A percentile compares a stretch with the other conserved stretches of the same genome.
Evolutionary conservation across 2,888 invertebrate species (phyloP).

Genomic region (Dendrolimus pini): DNA sequence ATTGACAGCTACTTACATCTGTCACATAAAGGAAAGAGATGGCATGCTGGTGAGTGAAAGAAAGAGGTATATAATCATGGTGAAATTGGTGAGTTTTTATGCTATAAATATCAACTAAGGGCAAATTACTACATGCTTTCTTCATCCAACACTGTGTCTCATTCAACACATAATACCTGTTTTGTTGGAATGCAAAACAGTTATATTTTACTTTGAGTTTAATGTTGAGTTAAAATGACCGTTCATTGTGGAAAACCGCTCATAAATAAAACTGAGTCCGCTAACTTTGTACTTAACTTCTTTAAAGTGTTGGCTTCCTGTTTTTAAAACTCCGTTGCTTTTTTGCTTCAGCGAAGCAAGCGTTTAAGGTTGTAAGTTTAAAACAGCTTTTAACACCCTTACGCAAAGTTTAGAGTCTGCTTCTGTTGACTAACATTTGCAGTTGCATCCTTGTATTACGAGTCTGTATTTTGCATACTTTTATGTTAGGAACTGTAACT

Average conservation of each 20-base stretch:
- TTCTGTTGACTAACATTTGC: constrained; percentile 3
- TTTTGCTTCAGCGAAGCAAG: constrained; percentile 45
- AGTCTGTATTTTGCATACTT: not conserved
- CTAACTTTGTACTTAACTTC: constrained; percentile 71
- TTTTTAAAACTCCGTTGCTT: constrained; percentile 61
- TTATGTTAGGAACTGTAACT: not conserved
- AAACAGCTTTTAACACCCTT: constrained; percentile 64
- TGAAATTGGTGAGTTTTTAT: too few species aligned
- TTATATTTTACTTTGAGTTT: too few species aligned
- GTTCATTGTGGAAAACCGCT: constrained; percentile 47
- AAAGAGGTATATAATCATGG: too few species aligned
- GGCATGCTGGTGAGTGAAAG: too few species aligned
- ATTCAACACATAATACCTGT: too few species aligned
- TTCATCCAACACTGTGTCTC: too few species aligned
- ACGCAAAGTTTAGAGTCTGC: constrained; percentile 25
- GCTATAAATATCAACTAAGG: too few species aligned
- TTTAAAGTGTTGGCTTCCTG: constrained; percentile 68
- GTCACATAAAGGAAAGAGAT: too few species aligned
- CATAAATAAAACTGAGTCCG: constrained; percentile 58
- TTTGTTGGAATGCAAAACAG: too few species aligned
- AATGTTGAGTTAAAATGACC: constrained; percentile 27
- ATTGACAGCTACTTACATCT: too few species aligned
- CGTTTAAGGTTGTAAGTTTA: constrained; percentile 63
- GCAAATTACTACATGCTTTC: too few species aligned
- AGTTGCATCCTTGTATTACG: not conserved